Conservation (phyloP, 2,888 invertebrate species). For the Acrocyrtus sp. region DNA sequence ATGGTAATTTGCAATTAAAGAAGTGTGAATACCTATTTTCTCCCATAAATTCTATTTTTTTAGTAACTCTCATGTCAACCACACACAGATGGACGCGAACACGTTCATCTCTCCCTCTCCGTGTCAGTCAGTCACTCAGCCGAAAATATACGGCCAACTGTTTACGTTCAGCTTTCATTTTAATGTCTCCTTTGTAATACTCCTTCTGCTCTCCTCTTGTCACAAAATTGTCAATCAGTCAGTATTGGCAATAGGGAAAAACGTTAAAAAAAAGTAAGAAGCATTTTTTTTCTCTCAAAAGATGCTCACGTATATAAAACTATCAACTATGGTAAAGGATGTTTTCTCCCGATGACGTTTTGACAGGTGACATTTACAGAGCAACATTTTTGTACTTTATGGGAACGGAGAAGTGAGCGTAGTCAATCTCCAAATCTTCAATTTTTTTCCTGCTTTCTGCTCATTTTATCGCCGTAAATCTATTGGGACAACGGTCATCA, state of each 20-base stretch:
- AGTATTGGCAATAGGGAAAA: not conserved
- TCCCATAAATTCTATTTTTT: slow-evolving; percentile 13
- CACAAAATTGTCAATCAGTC: slow-evolving; percentile 34
- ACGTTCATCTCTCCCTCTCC: slow-evolving; percentile 9
- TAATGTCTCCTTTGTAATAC: slow-evolving; percentile 3
- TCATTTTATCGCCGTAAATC: not conserved
- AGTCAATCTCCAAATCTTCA: not conserved
- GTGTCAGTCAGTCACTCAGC: slow-evolving; percentile 21
- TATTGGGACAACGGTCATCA: not conserved
- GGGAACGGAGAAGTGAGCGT: not conserved
- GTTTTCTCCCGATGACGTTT: slow-evolving; percentile 33
- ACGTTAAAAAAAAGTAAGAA: not conserved
- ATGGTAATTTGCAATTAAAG: slow-evolving; percentile 45
- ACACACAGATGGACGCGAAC: not conserved
- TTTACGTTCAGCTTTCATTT: slow-evolving; percentile 21
- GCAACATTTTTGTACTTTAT: slow-evolving; percentile 26
- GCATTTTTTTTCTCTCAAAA: too few relatives aligned
- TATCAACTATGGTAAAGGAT: too few relatives aligned
- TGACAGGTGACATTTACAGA: slow-evolving; percentile 51
- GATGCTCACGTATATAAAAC: too few relatives aligned
- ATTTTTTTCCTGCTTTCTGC: not conserved
- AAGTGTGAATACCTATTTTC: slow-evolving; percentile 17
- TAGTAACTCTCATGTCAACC: not conserved
- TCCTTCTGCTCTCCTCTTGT: not conserved
- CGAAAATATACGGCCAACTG: not conserved